Percentiles rank a stretch among this genome's conserved stretches.
phyloP scores from a whole-genome alignment of 2,113 vertebrate species.

The Microtus richardsoni region DNA sequence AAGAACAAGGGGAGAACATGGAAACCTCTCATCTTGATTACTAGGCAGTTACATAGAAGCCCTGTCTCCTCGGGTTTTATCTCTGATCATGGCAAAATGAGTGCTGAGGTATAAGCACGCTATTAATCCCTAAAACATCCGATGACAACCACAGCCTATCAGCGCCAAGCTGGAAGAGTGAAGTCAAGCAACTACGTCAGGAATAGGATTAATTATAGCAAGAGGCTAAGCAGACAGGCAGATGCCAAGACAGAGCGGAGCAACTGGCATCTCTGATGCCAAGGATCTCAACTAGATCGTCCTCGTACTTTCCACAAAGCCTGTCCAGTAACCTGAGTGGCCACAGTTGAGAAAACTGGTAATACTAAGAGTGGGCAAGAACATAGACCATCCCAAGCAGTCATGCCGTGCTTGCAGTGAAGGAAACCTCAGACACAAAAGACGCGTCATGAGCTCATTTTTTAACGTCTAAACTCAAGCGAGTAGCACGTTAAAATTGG shows the following conservation, averaged over 20 bases:
- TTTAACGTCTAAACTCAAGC: background rate
- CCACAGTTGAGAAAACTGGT: background rate
- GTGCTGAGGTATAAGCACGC: background rate
- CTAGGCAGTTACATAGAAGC: background rate
- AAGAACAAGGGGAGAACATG: background rate
- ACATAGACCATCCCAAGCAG: background rate
- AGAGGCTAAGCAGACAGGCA: background rate
- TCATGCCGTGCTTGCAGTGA: background rate
- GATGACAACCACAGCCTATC: background rate
- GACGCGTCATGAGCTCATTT: background rate
- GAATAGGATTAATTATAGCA: background rate
- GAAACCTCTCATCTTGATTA: background rate
- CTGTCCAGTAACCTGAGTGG: background rate
- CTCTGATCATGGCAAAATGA: background rate
- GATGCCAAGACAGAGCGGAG: background rate
- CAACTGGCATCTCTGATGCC: background rate
- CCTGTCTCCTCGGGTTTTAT: background rate
- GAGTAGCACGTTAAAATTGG: background rate
- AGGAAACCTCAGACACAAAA: background rate
- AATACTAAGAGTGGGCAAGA: background rate
- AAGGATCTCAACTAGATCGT: background rate
- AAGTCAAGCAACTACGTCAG: background rate
- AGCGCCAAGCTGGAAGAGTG: background rate
- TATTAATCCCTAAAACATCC: background rate
- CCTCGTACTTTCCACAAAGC: background rate